These are phyloP conservation scores for Neodiprion lecontei DNA, from an alignment of 1,140 invertebrate genomes.

Conservation along the genomic window DNA sequence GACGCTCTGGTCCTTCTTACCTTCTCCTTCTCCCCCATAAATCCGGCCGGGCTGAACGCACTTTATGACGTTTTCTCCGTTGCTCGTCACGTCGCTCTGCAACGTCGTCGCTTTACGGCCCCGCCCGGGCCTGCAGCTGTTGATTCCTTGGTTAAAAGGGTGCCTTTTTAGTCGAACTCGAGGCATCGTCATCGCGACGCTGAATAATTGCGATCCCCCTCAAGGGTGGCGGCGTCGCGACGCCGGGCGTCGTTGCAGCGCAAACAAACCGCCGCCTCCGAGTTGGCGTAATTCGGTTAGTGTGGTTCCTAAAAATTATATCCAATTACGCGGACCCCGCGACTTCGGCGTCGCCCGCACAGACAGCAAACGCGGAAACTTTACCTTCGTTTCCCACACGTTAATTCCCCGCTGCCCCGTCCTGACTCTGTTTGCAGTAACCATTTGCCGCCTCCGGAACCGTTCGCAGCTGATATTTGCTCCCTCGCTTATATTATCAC, in stretches of 20 bases:
- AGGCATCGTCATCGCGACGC: neutral
- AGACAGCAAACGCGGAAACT: neutral
- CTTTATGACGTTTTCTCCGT: neutral
- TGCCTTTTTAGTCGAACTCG: neutral
- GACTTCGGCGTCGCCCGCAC: conserved; percentile 23
- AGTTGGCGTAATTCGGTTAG: conserved; percentile 43
- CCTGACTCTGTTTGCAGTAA: neutral
- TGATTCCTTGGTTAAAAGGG: neutral
- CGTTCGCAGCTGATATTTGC: conserved; percentile 26
- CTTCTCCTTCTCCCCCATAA: too few species aligned
- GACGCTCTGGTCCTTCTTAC: too few species aligned
- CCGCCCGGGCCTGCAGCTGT: neutral
- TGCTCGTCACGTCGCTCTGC: neutral
- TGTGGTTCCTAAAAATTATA: conserved; percentile 47
- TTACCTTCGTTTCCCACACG: neutral
- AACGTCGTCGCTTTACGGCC: neutral
- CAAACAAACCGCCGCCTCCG: conserved; percentile 39
- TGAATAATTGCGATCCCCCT: neutral
- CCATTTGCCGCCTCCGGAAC: conserved; percentile 19
- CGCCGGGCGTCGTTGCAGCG: conserved; percentile 33
- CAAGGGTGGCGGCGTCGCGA: too few species aligned
- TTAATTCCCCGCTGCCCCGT: neutral
- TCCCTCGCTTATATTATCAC: neutral
- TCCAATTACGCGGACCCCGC: conserved; percentile 39
- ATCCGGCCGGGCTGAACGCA: too few species aligned